phyloP scores from a whole-genome alignment of 64 coral and sea anemone genomes.

The Acropora tenuis region DNA sequence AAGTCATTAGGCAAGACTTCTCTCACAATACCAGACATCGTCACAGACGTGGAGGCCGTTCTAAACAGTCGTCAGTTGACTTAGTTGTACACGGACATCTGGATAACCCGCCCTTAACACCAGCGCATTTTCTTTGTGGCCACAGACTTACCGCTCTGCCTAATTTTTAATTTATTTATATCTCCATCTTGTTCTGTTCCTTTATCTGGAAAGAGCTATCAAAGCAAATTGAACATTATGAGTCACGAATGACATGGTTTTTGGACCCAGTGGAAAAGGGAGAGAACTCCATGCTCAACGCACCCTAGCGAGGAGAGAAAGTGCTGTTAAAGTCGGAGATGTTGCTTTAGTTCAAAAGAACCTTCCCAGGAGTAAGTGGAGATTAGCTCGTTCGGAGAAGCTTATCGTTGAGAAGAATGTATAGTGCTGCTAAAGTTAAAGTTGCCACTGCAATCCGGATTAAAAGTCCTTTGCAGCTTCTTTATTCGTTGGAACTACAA shows the following conservation, averaged over 20 bases:
- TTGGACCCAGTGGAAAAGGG: conserved; percentile 10
- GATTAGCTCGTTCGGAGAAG: not conserved
- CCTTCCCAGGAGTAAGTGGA: not conserved
- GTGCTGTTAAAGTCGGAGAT: not conserved
- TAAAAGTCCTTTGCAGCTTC: not conserved
- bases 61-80: conserved; percentile 36
- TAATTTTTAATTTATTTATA: not conserved
- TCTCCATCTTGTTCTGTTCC: not conserved
- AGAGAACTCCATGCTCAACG: conserved; percentile 17
- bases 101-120: conserved; percentile 40
- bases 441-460: not conserved
- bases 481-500: not conserved
- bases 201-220: conserved; percentile 22
- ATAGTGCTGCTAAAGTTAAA: not conserved
- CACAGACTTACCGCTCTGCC: conserved; percentile 19
- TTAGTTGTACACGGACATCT: not conserved
- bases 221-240: conserved; percentile 5
- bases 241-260: conserved; percentile 17
- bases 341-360: not conserved
- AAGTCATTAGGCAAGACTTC: conserved; percentile 6
- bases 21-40: not conserved
- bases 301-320: not conserved
- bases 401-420: not conserved
- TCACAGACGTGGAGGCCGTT: conserved; percentile 45
- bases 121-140: conserved; percentile 40